Percentiles rank a stretch among this genome's conserved stretches.
Conservation (phyloP, 2,888 invertebrate genomes). For the Pachycephus smyrnensis region DNA sequence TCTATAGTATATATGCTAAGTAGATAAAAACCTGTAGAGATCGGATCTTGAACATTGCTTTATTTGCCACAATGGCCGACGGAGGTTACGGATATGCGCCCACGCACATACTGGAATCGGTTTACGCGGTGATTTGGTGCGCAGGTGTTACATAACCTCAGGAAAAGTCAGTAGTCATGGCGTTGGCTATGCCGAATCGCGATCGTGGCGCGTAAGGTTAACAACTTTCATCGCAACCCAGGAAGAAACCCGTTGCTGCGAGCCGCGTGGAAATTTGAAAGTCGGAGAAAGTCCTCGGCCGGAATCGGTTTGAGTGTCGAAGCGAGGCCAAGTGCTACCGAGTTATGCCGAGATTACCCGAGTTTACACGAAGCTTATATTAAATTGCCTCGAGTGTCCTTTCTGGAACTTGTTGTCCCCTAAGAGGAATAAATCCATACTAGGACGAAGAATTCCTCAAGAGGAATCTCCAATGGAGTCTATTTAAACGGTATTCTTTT, state of each 20-base stretch:
- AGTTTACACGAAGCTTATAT: background rate
- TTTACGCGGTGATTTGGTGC: background rate
- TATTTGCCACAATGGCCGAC: background rate
- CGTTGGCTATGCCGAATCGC: background rate
- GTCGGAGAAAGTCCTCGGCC: conserved; percentile 57
- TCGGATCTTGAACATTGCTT: background rate
- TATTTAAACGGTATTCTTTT: background rate
- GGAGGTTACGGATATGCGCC: background rate
- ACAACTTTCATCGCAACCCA: background rate
- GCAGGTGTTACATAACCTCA: background rate
- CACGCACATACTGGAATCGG: background rate
- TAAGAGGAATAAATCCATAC: background rate
- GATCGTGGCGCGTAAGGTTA: background rate
- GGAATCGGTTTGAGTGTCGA: background rate
- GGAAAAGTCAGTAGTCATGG: background rate
- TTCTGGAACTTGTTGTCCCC: background rate
- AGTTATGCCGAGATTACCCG: background rate
- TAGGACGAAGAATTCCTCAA: background rate
- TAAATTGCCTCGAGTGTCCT: background rate
- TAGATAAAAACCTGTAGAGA: background rate
- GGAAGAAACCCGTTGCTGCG: background rate
- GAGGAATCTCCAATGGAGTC: background rate
- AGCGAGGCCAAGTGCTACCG: background rate
- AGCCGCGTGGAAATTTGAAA: conserved; percentile 55
- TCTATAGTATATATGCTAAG: background rate